These are phyloP conservation scores for Odontamblyopus lacepedii DNA, from an alignment of 2,797 vertebrate genomes.

Conservation along the genomic window DNA sequence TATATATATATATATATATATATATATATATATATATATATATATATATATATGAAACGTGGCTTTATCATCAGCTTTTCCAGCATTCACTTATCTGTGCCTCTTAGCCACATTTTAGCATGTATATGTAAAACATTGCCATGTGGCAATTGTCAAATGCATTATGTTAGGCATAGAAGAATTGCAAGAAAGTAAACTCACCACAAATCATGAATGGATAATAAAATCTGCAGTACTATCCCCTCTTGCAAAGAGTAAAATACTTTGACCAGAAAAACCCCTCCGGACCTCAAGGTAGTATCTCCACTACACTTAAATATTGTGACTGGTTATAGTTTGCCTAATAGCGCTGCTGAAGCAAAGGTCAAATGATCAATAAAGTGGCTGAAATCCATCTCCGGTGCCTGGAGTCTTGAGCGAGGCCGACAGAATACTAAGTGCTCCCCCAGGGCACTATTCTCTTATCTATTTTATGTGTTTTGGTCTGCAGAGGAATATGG, in stretches of 20 bases:
- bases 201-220: no score
- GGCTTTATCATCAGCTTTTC: no score
- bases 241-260: background rate
- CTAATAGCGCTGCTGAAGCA: background rate
- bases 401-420: background rate
- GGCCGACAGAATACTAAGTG: background rate
- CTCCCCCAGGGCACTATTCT: background rate
- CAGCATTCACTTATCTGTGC: no score
- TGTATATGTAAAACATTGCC: no score
- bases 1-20: no score
- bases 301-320: constrained; percentile 2
- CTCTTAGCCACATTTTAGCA: no score
- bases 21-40: no score
- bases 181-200: no score
- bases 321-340: constrained; percentile 7
- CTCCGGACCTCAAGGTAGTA: background rate
- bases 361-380: constrained; percentile 14
- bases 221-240: background rate
- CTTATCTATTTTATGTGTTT: constrained; percentile 18
- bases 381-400: background rate
- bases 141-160: no score
- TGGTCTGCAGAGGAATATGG: background rate
- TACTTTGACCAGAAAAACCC: background rate
- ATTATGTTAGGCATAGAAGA: no score
- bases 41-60: no score